phyloP scores from a whole-genome alignment of 2,113 vertebrate species.

The Platycercus adscitus region DNA sequence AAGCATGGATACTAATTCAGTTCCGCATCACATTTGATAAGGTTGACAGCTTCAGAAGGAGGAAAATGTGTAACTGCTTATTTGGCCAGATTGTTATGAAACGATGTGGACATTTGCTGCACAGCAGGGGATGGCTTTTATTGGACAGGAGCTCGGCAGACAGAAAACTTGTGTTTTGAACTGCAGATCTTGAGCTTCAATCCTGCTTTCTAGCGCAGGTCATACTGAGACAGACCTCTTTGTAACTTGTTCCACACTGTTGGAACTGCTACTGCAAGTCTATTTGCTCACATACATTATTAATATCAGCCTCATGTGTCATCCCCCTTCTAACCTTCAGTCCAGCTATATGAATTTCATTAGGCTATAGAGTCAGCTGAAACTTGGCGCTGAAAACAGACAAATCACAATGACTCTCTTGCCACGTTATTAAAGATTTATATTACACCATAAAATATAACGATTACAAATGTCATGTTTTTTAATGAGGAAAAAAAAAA shows the following conservation, averaged over 20 bases:
- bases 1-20: neutral
- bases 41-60: conserved; percentile 11
- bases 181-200: conserved; percentile 38
- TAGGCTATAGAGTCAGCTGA: neutral
- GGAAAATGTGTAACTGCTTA: conserved; percentile 36
- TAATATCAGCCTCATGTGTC: conserved; percentile 49
- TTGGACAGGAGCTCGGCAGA: conserved; percentile 1
- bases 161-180: conserved; percentile 32
- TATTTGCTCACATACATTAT: conserved; percentile 63
- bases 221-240: conserved; percentile 38
- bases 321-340: conserved; percentile 49
- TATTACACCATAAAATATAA: neutral
- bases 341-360: conserved; percentile 64
- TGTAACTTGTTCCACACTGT: conserved; percentile 45
- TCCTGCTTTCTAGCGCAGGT: conserved; percentile 26
- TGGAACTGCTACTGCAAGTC: conserved; percentile 27
- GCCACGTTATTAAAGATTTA: conserved; percentile 31
- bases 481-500: neutral
- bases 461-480: neutral
- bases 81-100: conserved; percentile 53
- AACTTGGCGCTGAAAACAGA: neutral
- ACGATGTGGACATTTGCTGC: conserved; percentile 43
- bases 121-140: neutral
- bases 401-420: neutral
- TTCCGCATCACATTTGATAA: conserved; percentile 8